Evolutionary conservation across 2,113 vertebrate genomes (phyloP), one percentile per base, ranked within the genome.

Genomic region (Atlantisia rogersi): DNA sequence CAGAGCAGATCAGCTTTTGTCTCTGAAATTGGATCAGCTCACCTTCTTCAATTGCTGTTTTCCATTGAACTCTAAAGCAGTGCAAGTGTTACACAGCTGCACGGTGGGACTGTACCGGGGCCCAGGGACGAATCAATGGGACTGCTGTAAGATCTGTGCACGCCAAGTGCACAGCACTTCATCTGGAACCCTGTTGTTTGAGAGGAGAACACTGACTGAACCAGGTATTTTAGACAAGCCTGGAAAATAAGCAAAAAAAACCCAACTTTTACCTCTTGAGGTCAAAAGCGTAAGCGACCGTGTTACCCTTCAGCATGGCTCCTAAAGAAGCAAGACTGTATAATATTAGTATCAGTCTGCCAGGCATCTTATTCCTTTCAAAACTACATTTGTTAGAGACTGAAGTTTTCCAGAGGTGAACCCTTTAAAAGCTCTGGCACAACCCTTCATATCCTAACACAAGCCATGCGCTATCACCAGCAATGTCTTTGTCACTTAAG

Each of bases 1-100:
- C 84, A 90, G 75, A 94, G 59, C 25, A 91, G 67, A 70, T 60
- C 71, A 59, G 75, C 50, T 85, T 94, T 96, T 80, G 56, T 53
- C 68, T 92, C 80, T 82, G 76, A 86, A 90, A 88, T 75, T 71
- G 65, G 65, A 90, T 88, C 73, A 81, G 39, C 60, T 90, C 58
- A 81, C 76, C 80, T 92, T 60, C 37, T 69, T 69, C 85, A 78
- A 15, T 8, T 56, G 71, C 32, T 31, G 1, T 56, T 92, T 86
- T 59, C 37, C 46, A 60, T 6, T 39, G 59, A 92, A 37, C 32
- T 82, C 31, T 26, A 42, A 71, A 82, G 80, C 14, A 42, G 52
- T 16, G 25, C 29, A 74, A 88, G 73, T 10, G 44, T 46, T 56
- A 16, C 67, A 86, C 12, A 56, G 44, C 37, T 69, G 44, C 46